A percentile compares a stretch with the other conserved stretches of the same genome.
Evolutionary conservation across 2,888 invertebrate species (phyloP).

Genomic region (Diachrysia chrysitis): DNA sequence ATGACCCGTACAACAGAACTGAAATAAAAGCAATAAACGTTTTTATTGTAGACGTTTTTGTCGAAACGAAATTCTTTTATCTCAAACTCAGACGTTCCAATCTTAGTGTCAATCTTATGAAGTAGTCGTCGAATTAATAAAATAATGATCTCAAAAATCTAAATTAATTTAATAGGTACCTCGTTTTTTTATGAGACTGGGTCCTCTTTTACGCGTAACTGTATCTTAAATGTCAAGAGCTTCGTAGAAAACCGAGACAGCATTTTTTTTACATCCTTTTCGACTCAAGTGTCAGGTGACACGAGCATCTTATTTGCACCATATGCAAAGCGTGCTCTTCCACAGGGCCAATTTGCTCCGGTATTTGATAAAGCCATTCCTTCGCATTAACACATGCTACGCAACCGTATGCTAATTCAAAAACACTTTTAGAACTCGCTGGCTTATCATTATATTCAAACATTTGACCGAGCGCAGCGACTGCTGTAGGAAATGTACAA

Average conservation of each 20-base stretch:
- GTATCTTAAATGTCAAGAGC: slow-evolving; percentile 45
- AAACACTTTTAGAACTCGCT: slow-evolving; percentile 25
- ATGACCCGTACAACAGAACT: slow-evolving; percentile 30
- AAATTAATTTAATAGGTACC: background rate
- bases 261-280: slow-evolving; percentile 27
- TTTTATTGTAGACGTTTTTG: slow-evolving; percentile 11
- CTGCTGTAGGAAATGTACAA: slow-evolving; percentile 21
- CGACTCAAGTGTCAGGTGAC: slow-evolving; percentile 56
- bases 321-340: slow-evolving; percentile 51
- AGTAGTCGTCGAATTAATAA: background rate
- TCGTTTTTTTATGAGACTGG: slow-evolving; percentile 21
- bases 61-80: background rate
- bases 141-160: background rate
- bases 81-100: background rate
- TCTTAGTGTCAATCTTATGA: slow-evolving; percentile 29
- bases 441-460: slow-evolving; percentile 25
- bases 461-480: slow-evolving; percentile 25
- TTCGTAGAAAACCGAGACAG: slow-evolving; percentile 23
- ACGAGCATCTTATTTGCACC: slow-evolving; percentile 40
- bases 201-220: slow-evolving; percentile 25
- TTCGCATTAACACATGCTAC: slow-evolving; percentile 20
- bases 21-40: slow-evolving; percentile 12
- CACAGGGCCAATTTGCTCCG: slow-evolving; percentile 27
- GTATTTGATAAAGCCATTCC: slow-evolving; percentile 32
- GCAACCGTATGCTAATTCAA: slow-evolving; percentile 17